phyloP scores from a whole-genome alignment of 1,140 invertebrate species.

The Atta cephalotes region DNA sequence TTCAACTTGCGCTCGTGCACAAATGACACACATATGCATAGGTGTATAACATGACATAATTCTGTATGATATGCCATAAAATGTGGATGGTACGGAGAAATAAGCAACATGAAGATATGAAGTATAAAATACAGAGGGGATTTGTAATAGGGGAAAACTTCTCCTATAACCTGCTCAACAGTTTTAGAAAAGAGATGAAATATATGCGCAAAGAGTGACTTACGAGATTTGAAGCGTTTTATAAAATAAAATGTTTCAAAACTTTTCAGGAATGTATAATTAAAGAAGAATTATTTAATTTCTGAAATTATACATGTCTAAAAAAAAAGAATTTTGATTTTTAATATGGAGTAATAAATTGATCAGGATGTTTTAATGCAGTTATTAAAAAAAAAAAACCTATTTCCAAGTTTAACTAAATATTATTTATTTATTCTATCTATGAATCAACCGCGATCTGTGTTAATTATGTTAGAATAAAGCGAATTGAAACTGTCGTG shows the following conservation, averaged over 20 bases:
- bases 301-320: neutral
- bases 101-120: constrained; percentile 9
- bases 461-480: constrained; percentile 26
- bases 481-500: constrained; percentile 22
- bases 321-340: neutral
- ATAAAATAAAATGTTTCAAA: neutral
- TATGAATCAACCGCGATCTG: constrained; percentile 8
- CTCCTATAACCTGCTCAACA: neutral
- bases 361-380: neutral
- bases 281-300: neutral
- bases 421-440: neutral
- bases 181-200: neutral
- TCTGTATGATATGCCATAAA: constrained; percentile 1
- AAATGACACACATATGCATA: constrained; percentile 25
- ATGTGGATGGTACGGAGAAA: neutral
- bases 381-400: neutral
- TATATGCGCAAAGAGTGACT: neutral
- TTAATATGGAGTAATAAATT: neutral
- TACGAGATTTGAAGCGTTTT: neutral
- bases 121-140: constrained; percentile 30
- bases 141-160: neutral
- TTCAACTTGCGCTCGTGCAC: neutral
- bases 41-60: constrained; percentile 2
- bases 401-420: neutral
- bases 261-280: neutral